Conservation (phyloP, 2,888 invertebrate genomes). For the Drosophila tanythrix region DNA sequence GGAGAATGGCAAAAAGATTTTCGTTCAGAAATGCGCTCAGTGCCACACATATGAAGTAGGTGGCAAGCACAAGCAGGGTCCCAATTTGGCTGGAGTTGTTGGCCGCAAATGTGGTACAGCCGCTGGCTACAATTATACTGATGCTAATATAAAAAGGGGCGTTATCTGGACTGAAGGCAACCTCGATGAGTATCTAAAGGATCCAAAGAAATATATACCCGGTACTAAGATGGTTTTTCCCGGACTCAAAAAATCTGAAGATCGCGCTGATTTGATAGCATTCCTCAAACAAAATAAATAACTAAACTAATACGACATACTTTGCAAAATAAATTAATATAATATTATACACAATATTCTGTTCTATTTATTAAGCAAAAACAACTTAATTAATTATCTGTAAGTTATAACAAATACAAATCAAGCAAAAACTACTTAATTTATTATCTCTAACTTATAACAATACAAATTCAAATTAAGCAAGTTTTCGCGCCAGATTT, state of each 20-base stretch:
- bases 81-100: constrained; percentile 95
- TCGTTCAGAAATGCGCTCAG: constrained; percentile 97
- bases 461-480: not conserved
- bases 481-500: not conserved
- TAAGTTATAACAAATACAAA: not conserved
- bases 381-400: not conserved
- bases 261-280: constrained; percentile 97
- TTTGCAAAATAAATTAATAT: not conserved
- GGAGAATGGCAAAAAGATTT: constrained; percentile 98
- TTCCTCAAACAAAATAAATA: constrained; percentile 88
- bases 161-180: constrained; percentile 97
- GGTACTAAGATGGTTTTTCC: constrained; percentile 99
- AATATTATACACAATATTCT: not conserved
- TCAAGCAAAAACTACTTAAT: not conserved
- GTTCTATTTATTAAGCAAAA: not conserved
- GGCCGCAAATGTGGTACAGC: constrained; percentile 98
- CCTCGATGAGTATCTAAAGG: constrained; percentile 96
- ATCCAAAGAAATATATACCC: constrained; percentile 99
- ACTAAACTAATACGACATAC: not conserved
- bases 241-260: constrained; percentile 97
- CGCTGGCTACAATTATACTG: constrained; percentile 94
- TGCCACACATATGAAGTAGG: constrained; percentile 96
- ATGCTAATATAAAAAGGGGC: constrained; percentile 98
- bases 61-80: constrained; percentile 98
- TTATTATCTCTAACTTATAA: not conserved